Percentiles rank a stretch among this genome's conserved stretches.
Evolutionary conservation across 2,113 vertebrate genomes (phyloP).

Genomic region (human (Homo sapiens)): DNA sequence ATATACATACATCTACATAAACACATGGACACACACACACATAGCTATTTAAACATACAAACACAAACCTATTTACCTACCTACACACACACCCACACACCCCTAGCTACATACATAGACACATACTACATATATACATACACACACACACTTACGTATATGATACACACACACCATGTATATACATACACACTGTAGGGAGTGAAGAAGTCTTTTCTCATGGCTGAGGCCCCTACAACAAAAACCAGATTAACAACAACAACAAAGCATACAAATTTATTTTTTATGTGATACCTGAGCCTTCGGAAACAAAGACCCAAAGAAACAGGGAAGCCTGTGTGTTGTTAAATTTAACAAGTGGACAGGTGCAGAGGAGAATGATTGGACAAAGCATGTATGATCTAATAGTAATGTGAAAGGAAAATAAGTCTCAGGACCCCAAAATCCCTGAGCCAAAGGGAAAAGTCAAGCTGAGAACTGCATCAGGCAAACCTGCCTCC

Average conservation of each 20-base stretch:
- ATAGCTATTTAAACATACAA: not conserved
- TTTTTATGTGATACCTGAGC: not conserved
- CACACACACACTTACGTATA: not conserved
- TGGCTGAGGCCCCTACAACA: not conserved
- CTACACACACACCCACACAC: too few species aligned
- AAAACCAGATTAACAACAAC: not conserved
- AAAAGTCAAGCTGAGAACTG: too few species aligned
- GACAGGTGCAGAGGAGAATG: too few species aligned
- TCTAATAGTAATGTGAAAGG: too few species aligned
- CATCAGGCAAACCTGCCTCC: too few species aligned
- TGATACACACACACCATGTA: not conserved
- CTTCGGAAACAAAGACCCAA: not conserved
- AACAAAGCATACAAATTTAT: not conserved
- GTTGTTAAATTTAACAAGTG: not conserved
- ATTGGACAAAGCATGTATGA: not conserved
- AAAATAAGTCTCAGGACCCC: too few species aligned
- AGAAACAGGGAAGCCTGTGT: not conserved
- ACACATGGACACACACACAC: not conserved
- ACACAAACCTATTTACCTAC: too few species aligned
- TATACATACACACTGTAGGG: not conserved
- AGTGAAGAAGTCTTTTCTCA: not conserved
- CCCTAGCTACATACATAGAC: not conserved
- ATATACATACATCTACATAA: not conserved
- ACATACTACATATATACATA: not conserved
- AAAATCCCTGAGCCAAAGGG: too few species aligned